Evolutionary conservation across 2,888 invertebrate species (phyloP).

Genomic region (Ochropleura plecta): DNA sequence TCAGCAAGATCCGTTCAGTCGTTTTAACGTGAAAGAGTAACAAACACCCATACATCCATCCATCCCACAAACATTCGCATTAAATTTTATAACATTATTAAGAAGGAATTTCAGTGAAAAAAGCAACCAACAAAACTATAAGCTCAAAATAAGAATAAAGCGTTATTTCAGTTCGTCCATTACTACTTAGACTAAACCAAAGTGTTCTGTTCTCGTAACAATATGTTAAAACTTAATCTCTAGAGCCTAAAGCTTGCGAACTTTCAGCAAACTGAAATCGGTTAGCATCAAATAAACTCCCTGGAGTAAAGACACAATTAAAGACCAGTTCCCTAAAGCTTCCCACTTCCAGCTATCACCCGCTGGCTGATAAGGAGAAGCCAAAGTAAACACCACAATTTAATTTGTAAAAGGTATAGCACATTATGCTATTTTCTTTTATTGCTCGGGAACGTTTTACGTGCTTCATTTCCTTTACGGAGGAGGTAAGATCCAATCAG

Average conservation of each 20-base stretch:
- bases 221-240: constrained; percentile 1
- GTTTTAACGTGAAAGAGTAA: too few relatives aligned
- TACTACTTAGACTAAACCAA: background rate
- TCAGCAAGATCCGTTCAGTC: too few relatives aligned
- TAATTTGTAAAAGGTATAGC: constrained; percentile 55
- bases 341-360: background rate
- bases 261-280: constrained; percentile 17
- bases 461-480: constrained; percentile 61
- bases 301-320: constrained; percentile 6
- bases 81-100: too few relatives aligned
- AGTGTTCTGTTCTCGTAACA: constrained; percentile 2
- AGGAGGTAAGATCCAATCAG: constrained; percentile 58
- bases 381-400: constrained; percentile 49
- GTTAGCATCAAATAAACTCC: constrained; percentile 24
- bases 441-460: constrained; percentile 53
- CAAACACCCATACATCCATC: too few relatives aligned
- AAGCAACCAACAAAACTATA: background rate
- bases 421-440: constrained; percentile 56
- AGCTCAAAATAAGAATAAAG: background rate
- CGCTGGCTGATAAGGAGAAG: constrained; percentile 17
- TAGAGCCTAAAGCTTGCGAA: background rate
- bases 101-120: background rate
- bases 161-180: background rate
- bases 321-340: background rate
- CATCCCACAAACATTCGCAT: too few relatives aligned